A percentile compares a stretch with the other conserved stretches of the same genome.
Evolutionary conservation across 2,888 invertebrate genomes (phyloP).

Genomic region (Hyposoter didymator): DNA sequence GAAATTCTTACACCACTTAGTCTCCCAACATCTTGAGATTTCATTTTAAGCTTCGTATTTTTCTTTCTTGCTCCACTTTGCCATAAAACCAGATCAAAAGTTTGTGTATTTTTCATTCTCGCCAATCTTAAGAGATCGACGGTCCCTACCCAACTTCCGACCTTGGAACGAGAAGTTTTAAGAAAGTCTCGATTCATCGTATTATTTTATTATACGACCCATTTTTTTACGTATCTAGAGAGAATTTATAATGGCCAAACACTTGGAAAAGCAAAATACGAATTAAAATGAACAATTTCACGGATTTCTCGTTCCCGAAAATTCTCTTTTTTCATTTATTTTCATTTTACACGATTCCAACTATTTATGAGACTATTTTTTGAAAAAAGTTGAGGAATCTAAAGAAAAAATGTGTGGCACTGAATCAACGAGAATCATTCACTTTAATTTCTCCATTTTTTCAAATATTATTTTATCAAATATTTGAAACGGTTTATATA

Average conservation of each 20-base stretch:
- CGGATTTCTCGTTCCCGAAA: background rate
- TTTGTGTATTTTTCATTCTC: background rate
- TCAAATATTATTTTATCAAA: background rate
- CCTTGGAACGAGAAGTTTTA: background rate
- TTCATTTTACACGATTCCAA: background rate
- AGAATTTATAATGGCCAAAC: background rate
- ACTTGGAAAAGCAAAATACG: background rate
- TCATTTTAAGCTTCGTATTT: conserved; percentile 28
- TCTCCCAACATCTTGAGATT: conserved; percentile 21
- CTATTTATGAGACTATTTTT: background rate
- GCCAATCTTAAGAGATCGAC: conserved; percentile 1
- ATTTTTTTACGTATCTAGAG: background rate
- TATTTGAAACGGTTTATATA: background rate
- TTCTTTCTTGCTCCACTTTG: conserved; percentile 21
- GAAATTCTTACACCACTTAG: conserved; percentile 29
- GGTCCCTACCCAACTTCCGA: background rate
- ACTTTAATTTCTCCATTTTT: background rate
- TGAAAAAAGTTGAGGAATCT: background rate
- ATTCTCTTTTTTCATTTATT: background rate
- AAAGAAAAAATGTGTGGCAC: background rate
- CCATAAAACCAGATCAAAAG: conserved; percentile 2
- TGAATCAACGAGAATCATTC: background rate
- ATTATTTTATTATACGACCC: background rate
- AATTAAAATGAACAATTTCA: background rate
- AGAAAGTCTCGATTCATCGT: background rate